These are phyloP conservation scores for Pangasius mekongensis DNA, from an alignment of 2,797 vertebrate genomes.

Conservation along the genomic window DNA sequence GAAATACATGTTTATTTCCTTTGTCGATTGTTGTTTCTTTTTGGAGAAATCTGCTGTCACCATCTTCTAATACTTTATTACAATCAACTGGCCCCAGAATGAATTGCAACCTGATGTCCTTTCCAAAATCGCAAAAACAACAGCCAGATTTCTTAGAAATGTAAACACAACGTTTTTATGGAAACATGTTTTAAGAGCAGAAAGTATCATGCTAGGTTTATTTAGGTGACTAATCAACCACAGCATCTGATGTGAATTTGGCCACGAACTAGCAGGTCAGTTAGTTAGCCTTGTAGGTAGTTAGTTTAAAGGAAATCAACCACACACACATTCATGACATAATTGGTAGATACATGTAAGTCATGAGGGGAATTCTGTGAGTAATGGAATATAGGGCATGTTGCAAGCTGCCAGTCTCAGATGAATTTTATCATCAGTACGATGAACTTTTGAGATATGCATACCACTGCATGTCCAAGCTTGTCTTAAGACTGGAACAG, in stretches of 20 bases:
- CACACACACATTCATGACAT: neutral
- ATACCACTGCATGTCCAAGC: constrained; percentile 15
- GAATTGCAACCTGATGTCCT: neutral
- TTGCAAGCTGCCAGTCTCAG: neutral
- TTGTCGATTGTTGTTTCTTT: neutral
- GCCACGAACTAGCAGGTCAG: neutral
- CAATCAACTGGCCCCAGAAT: neutral
- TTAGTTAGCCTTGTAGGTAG: neutral
- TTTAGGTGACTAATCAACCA: neutral
- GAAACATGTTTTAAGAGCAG: neutral
- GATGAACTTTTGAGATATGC: neutral
- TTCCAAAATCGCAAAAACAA: neutral
- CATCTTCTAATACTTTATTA: neutral
- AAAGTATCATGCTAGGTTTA: neutral
- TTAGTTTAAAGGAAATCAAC: neutral
- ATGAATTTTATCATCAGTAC: neutral
- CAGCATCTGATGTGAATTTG: neutral
- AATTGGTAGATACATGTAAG: neutral
- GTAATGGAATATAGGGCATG: neutral
- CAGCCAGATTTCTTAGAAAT: neutral
- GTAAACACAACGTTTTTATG: neutral
- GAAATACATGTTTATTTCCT: neutral
- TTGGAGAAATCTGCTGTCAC: neutral
- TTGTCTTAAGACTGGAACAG: neutral
- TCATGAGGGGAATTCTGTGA: neutral